Percentiles rank a stretch among this genome's conserved stretches.
These are phyloP conservation scores for Hylia prasina DNA, from an alignment of 2,113 vertebrate genomes.

Conservation along the genomic window DNA sequence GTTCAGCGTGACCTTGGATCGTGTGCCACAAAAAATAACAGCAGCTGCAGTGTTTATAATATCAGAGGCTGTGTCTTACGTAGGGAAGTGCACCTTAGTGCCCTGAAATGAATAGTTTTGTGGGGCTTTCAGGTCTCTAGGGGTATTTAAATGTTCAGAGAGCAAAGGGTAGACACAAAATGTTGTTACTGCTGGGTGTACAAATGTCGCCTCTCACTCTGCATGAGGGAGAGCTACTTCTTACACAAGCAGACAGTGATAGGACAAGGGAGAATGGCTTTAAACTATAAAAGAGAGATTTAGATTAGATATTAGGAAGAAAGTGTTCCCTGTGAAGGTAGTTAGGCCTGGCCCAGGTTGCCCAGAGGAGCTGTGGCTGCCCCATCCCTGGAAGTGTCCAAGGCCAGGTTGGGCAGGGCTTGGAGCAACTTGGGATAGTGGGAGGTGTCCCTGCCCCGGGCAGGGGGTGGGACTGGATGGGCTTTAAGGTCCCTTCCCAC, in stretches of 20 bases:
- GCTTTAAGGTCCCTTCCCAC: neutral
- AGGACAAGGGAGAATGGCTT: neutral
- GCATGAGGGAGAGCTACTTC: rapidly evolving
- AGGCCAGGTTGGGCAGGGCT: rapidly evolving
- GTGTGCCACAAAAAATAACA: neutral
- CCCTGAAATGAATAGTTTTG: neutral
- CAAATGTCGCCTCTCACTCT: neutral
- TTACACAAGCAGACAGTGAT: neutral
- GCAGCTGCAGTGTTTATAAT: neutral
- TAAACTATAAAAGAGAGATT: neutral
- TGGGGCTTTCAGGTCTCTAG: neutral
- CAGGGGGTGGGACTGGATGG: neutral
- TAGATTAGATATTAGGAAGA: neutral
- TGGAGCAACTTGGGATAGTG: rapidly evolving
- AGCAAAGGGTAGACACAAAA: neutral
- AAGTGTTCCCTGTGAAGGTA: neutral
- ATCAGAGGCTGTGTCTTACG: neutral
- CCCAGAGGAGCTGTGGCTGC: neutral
- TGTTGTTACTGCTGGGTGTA: neutral
- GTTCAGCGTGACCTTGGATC: neutral
- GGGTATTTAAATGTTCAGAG: neutral
- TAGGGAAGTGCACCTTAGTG: neutral
- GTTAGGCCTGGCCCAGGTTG: neutral
- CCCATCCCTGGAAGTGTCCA: neutral
- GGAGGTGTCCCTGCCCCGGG: neutral